Conservation (phyloP, 2,797 vertebrate species). For the Gastrophryne carolinensis region DNA sequence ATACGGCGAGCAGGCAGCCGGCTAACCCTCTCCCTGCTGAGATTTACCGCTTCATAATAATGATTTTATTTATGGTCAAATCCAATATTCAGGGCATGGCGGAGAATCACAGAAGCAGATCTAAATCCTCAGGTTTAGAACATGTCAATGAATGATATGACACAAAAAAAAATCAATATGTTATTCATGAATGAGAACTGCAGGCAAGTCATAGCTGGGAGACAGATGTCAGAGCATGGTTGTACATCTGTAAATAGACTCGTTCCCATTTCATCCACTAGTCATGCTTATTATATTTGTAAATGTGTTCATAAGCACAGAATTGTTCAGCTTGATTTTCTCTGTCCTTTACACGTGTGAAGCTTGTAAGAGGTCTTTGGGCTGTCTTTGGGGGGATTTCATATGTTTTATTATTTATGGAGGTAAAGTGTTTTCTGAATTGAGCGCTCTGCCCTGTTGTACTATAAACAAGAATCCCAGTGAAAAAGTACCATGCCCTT, state of each 20-base stretch:
- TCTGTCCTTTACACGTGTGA: background rate
- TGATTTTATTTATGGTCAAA: constrained; percentile 2
- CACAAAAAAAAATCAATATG: background rate
- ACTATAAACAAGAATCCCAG: too few species aligned
- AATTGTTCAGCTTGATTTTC: background rate
- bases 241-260: background rate
- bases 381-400: too few species aligned
- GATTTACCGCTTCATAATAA: constrained; percentile 16
- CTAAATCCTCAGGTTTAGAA: background rate
- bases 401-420: too few species aligned
- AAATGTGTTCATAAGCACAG: background rate
- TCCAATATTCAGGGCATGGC: background rate
- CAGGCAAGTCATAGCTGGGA: constrained; percentile 10
- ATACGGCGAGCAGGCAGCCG: constrained; percentile 12
- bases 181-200: background rate
- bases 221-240: constrained; percentile 3
- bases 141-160: background rate
- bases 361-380: too few species aligned
- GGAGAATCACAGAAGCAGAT: constrained; percentile 7
- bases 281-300: background rate
- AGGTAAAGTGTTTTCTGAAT: too few species aligned
- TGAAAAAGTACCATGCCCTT: too few species aligned
- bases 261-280: background rate
- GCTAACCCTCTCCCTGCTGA: constrained; percentile 29
- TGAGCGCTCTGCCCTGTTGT: too few species aligned